Evolutionary conservation across 2,888 invertebrate genomes (phyloP).

Genomic region (Agrotis puta): DNA sequence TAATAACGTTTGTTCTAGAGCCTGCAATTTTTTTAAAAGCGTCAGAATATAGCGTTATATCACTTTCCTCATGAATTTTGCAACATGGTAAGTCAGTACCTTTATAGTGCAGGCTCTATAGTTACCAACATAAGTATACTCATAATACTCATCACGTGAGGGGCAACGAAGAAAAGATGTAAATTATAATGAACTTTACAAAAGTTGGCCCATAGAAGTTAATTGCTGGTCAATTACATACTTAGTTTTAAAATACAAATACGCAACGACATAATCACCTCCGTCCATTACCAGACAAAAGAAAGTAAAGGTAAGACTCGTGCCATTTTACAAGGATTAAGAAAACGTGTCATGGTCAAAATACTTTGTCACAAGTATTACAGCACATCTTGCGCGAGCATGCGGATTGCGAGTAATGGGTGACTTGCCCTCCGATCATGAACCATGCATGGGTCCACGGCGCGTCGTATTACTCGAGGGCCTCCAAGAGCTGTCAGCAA

Average conservation of each 20-base stretch:
- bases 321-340: neutral
- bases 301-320: constrained; percentile 1
- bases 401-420: no score
- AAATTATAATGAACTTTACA: neutral
- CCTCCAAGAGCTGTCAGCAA: no score
- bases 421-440: no score
- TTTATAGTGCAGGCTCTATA: neutral
- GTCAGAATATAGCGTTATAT: no score
- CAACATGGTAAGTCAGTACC: no score
- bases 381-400: no score
- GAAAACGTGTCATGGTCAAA: neutral
- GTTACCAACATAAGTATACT: neutral
- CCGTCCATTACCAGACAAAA: neutral
- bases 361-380: neutral
- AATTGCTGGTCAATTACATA: neutral
- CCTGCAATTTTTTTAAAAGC: no score
- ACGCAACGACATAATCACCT: neutral
- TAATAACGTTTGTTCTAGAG: no score
- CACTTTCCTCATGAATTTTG: no score
- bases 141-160: no score
- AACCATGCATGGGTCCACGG: no score
- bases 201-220: neutral
- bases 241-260: neutral
- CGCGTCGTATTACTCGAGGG: no score
- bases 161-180: neutral